Evolutionary conservation across 1,140 invertebrate species (phyloP), one percentile per base, ranked within the genome.

Genomic region (Microplitis mediator): DNA sequence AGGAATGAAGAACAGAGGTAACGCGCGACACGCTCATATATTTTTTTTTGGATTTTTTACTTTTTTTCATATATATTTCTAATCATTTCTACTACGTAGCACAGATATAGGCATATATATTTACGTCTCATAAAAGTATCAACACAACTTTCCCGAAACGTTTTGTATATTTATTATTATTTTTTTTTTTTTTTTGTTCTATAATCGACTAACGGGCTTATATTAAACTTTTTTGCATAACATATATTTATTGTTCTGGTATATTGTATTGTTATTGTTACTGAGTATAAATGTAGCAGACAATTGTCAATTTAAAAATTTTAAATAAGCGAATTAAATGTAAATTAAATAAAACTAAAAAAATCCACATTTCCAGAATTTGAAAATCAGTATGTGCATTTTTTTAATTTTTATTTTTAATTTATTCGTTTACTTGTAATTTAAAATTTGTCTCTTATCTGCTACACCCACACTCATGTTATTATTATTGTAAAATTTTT

Each of bases 1-100:
- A 73, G 75, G 76, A 71, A 68, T 51, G 64, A 69, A 35, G 63
- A 73, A 64, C 51, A 65, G 45, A 14, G 52, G 64, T 65, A 72
- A 45, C 60, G 34, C 60, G 60, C n/a, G 14, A 11, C 56, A 63
- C 51, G 60, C 35, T 52, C 67, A 32, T 63, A 68, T 74, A 36
- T 62, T 35, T 56, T 16, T 52, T 31, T 8, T 32, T 9, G 4
- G 6, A 39, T 50, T 65, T 39, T 9, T 69, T n/a, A 6, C 6
- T 71, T 71, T 64, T 23, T n/a, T 52, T n/a, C 5, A 34, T 69
- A 36, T 36, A 56, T 54, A 14, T 60, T 62, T 62, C 39, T 16
- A 35, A 62, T 62, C 34, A 14, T 61, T 69, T 60, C 45, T 60
- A 35, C 45, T 45, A 31, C 51, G 32, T 58, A 32, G 58, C 67